These are phyloP conservation scores for Erpornis zantholeuca DNA, from an alignment of 2,113 vertebrate genomes.

Conservation along the genomic window DNA sequence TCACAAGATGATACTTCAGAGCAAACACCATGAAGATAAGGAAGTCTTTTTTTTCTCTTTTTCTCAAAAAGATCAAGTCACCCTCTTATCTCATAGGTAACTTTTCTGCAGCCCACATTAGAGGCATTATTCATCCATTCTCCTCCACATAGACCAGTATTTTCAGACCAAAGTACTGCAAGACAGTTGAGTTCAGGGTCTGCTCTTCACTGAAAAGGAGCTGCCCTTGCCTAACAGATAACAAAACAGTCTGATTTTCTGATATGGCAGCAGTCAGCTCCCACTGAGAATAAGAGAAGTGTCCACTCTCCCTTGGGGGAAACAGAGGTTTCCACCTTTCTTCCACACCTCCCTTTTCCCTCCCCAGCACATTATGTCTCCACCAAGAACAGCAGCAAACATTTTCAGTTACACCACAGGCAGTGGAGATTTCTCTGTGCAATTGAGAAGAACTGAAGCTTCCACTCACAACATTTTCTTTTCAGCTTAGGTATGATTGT, in stretches of 20 bases:
- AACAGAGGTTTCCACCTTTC: neutral
- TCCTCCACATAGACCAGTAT: neutral
- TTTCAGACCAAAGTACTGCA: neutral
- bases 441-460: neutral
- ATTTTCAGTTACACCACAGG: neutral
- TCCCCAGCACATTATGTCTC: neutral
- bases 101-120: conserved; percentile 29
- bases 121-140: neutral
- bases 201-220: neutral
- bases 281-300: neutral
- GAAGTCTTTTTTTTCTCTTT: neutral
- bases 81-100: conserved; percentile 40
- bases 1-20: conserved; percentile 24
- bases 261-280: neutral
- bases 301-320: neutral
- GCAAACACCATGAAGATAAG: conserved; percentile 52
- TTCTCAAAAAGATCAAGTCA: conserved; percentile 22
- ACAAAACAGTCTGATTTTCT: neutral
- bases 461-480: neutral
- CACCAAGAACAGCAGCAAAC: neutral
- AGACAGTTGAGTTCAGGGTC: neutral
- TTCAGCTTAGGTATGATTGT: neutral
- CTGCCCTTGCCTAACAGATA: neutral
- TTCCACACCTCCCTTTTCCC: neutral
- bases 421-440: neutral